Conservation (phyloP, 2,797 vertebrate genomes). For the Pachyuromys duprasi region DNA sequence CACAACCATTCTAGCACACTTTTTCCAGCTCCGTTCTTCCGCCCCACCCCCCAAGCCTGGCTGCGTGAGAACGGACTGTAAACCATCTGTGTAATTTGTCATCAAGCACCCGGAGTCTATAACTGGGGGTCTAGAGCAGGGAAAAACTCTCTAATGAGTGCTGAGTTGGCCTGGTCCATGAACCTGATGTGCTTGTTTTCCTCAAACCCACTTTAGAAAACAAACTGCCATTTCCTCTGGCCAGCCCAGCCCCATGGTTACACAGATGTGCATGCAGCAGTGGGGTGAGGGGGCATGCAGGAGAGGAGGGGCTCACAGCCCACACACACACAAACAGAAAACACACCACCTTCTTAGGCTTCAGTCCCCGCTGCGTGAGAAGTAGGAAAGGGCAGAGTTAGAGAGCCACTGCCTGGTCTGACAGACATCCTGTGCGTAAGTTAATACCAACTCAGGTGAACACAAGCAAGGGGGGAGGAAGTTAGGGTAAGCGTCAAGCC, state of each 20-base stretch:
- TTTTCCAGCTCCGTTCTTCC: background rate
- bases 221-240: slow-evolving; percentile 72
- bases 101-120: background rate
- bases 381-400: slow-evolving; percentile 89
- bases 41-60: background rate
- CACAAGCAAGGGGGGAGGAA: background rate
- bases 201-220: slow-evolving; percentile 53
- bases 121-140: background rate
- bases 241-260: slow-evolving; percentile 63
- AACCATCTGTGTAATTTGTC: background rate
- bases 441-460: slow-evolving; percentile 32
- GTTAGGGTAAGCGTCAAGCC: background rate
- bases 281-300: slow-evolving; percentile 74
- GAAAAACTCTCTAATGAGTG: background rate
- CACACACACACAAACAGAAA: slow-evolving; percentile 85
- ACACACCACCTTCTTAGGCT: slow-evolving; percentile 98
- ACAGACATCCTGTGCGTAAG: background rate
- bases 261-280: slow-evolving; percentile 74
- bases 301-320: slow-evolving; percentile 55
- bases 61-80: background rate
- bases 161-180: background rate
- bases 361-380: slow-evolving; percentile 95
- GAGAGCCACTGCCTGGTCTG: slow-evolving; percentile 71
- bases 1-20: background rate
- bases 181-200: background rate